These are phyloP conservation scores for Oryzias curvinotus DNA, from an alignment of 2,113 vertebrate species.

Conservation along the genomic window DNA sequence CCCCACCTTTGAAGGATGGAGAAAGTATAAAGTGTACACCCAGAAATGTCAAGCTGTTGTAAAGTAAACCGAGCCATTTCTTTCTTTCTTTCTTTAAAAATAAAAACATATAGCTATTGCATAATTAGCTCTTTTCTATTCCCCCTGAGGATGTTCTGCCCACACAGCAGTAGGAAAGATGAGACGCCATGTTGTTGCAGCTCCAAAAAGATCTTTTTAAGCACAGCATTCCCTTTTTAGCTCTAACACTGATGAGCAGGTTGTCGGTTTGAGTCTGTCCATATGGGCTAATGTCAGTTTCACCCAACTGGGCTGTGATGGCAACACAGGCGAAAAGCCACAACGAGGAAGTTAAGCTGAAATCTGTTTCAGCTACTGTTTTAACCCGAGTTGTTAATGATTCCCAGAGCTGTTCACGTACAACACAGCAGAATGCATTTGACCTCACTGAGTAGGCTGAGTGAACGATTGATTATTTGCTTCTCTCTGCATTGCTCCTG, in stretches of 20 bases:
- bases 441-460: constrained; percentile 47
- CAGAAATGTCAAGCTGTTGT: constrained; percentile 61
- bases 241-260: constrained; percentile 5
- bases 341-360: constrained; percentile 17
- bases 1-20: constrained; percentile 16
- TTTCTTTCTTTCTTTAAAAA: constrained; percentile 3
- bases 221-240: constrained; percentile 14
- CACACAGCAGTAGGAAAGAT: constrained; percentile 50
- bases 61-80: constrained; percentile 25
- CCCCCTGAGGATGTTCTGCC: constrained; percentile 39
- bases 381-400: constrained; percentile 22
- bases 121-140: constrained; percentile 42
- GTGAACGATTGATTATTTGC: constrained; percentile 59
- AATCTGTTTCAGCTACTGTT: constrained; percentile 14
- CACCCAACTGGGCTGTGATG: background rate
- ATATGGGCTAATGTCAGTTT: background rate
- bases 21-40: constrained; percentile 42
- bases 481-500: constrained; percentile 41
- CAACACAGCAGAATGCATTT: constrained; percentile 33
- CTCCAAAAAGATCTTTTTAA: constrained; percentile 27
- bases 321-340: background rate
- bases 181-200: constrained; percentile 28
- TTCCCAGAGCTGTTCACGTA: constrained; percentile 27
- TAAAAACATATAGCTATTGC: constrained; percentile 42
- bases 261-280: constrained; percentile 7